A percentile compares a stretch with the other conserved stretches of the same genome.
Evolutionary conservation across 2,888 invertebrate genomes (phyloP).

Genomic region (Ophion obscuratus): DNA sequence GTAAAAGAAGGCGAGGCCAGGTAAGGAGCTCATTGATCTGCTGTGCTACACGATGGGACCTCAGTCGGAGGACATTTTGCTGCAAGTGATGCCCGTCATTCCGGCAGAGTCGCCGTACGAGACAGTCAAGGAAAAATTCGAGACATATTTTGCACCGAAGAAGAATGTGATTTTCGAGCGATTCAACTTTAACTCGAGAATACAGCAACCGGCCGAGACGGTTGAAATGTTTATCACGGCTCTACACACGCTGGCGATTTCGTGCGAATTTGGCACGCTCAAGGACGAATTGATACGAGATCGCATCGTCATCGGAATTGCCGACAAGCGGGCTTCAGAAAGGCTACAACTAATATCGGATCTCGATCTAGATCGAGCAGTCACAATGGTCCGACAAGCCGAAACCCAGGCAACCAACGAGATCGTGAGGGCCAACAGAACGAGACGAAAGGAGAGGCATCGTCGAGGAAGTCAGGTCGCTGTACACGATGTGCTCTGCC

Average conservation of each 20-base stretch:
- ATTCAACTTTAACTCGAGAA: constrained; percentile 65
- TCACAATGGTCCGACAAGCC: constrained; percentile 64
- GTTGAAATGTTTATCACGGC: constrained; percentile 64
- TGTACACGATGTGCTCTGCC: constrained; percentile 45
- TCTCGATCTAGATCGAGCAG: constrained; percentile 65
- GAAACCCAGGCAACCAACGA: constrained; percentile 41
- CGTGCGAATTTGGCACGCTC: constrained; percentile 70
- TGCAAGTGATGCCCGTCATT: constrained; percentile 42
- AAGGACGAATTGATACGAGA: constrained; percentile 73
- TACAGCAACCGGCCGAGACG: constrained; percentile 55
- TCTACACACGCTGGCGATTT: constrained; percentile 68
- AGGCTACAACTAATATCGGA: constrained; percentile 67
- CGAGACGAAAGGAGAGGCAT: background rate
- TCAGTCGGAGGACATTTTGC: constrained; percentile 68
- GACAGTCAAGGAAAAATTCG: too few relatives aligned
- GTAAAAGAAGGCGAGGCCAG: constrained; percentile 31
- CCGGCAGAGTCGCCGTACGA: background rate
- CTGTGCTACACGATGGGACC: constrained; percentile 71
- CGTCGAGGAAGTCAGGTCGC: background rate
- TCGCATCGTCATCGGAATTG: constrained; percentile 72
- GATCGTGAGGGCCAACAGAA: constrained; percentile 1
- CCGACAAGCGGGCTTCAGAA: constrained; percentile 67
- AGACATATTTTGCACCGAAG: constrained; percentile 50
- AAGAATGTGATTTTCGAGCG: constrained; percentile 69
- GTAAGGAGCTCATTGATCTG: constrained; percentile 68